A percentile compares a stretch with the other conserved stretches of the same genome.
Conservation (phyloP, 2,113 vertebrate genomes). For the Gallinago paraguaiae region DNA sequence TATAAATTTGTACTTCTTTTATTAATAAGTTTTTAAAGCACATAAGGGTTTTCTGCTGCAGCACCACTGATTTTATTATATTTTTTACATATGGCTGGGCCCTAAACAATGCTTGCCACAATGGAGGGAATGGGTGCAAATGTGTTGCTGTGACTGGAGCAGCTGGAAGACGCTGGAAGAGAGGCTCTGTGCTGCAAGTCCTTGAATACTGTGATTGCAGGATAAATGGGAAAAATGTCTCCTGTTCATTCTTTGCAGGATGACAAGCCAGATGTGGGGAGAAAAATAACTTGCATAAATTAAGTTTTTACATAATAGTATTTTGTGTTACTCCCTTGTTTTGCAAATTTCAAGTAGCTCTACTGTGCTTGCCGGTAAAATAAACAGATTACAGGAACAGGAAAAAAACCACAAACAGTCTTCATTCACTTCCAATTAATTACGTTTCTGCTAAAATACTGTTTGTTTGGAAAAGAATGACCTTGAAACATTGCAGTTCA, state of each 20-base stretch:
- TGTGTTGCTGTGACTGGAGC: not conserved
- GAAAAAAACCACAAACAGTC: not conserved
- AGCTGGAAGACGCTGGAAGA: not conserved
- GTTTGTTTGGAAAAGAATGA: not conserved
- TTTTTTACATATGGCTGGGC: not conserved
- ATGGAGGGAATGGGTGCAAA: not conserved
- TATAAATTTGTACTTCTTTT: not conserved
- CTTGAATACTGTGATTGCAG: not conserved
- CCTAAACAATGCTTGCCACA: not conserved
- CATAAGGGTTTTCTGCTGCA: not conserved
- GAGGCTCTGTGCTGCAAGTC: not conserved
- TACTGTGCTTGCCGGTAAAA: not conserved
- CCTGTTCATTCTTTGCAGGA: not conserved
- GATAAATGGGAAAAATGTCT: not conserved
- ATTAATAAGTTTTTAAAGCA: not conserved
- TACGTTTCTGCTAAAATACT: conserved; percentile 9
- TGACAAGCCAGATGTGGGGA: not conserved
- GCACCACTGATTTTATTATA: not conserved
- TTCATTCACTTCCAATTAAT: conserved; percentile 7
- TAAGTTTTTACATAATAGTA: not conserved
- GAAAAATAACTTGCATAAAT: not conserved
- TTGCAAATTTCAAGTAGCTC: not conserved
- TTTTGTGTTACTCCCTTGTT: not conserved
- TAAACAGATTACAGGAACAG: not conserved
- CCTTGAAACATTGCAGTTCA: conserved; percentile 11